These are phyloP conservation scores for Enteromius trimaculatus DNA, from an alignment of 2,797 vertebrate genomes.

Conservation along the genomic window DNA sequence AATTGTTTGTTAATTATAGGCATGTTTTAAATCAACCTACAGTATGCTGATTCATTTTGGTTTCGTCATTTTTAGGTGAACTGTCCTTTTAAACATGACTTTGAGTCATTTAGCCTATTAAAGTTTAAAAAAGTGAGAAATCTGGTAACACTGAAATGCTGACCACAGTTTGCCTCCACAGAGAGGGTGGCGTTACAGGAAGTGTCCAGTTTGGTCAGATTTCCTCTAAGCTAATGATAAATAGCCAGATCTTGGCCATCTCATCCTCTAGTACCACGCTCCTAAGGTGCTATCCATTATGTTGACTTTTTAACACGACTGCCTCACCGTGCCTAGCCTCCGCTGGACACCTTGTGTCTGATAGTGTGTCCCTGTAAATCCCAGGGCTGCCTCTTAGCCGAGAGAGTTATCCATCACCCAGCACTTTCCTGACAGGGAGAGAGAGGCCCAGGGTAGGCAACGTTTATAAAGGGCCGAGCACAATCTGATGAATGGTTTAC, in stretches of 20 bases:
- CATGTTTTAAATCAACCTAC: neutral
- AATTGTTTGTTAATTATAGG: neutral
- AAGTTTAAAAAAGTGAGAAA: slow-evolving; percentile 73
- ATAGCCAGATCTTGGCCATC: slow-evolving; percentile 66
- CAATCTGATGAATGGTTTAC: slow-evolving; percentile 51
- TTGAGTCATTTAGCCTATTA: slow-evolving; percentile 65
- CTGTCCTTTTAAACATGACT: neutral
- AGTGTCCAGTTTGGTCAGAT: slow-evolving; percentile 36
- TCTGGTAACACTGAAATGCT: slow-evolving; percentile 67
- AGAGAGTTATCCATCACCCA: slow-evolving; percentile 64
- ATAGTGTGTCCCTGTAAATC: slow-evolving; percentile 73
- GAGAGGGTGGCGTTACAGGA: slow-evolving; percentile 38
- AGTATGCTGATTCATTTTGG: neutral
- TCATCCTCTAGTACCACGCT: slow-evolving; percentile 66
- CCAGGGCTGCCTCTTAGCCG: slow-evolving; percentile 48
- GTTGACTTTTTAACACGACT: slow-evolving; percentile 67
- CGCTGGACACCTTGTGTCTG: slow-evolving; percentile 58
- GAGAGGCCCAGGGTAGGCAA: slow-evolving; percentile 42
- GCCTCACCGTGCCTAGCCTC: slow-evolving; percentile 53
- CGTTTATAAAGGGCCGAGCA: slow-evolving; percentile 48
- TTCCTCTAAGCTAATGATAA: slow-evolving; percentile 68
- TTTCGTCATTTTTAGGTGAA: neutral
- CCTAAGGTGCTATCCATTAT: slow-evolving; percentile 70
- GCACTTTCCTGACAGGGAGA: slow-evolving; percentile 65
- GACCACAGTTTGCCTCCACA: slow-evolving; percentile 13